Percentiles rank a stretch among this genome's conserved stretches.
Evolutionary conservation across 2,797 vertebrate genomes (phyloP).

Genomic region (Salmo trutta): DNA sequence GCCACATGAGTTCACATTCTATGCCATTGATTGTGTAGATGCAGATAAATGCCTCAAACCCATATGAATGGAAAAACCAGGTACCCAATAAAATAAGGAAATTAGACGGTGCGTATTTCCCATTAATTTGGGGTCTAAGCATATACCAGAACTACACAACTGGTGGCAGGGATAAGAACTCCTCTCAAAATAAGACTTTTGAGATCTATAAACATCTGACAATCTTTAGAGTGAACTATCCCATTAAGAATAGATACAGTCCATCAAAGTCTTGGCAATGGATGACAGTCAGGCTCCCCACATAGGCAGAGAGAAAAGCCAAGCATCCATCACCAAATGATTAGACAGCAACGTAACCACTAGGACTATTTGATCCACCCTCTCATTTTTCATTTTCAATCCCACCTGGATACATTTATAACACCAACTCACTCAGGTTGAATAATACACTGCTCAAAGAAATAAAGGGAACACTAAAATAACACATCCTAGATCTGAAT

Average conservation of each 20-base stretch:
- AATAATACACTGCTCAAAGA: not conserved
- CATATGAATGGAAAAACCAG: not conserved
- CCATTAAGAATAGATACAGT: not conserved
- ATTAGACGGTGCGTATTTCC: not conserved
- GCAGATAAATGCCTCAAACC: not conserved
- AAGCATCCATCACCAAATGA: no score
- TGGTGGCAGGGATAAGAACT: not conserved
- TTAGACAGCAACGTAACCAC: no score
- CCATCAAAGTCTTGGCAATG: not conserved
- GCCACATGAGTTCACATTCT: not conserved
- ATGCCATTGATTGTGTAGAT: not conserved
- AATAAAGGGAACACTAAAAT: no score
- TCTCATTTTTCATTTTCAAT: not conserved
- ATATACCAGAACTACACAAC: not conserved
- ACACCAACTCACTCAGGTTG: not conserved
- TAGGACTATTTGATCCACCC: no score
- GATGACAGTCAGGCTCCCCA: no score
- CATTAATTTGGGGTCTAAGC: not conserved
- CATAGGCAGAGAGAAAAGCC: no score
- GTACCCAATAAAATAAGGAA: not conserved
- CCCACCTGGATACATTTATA: not conserved
- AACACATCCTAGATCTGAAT: no score
- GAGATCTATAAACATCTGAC: not conserved
- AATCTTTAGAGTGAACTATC: not conserved
- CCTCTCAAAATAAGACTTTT: not conserved